Conservation (phyloP, 2,888 invertebrate genomes). For the Caenorhabditis sp. region DNA sequence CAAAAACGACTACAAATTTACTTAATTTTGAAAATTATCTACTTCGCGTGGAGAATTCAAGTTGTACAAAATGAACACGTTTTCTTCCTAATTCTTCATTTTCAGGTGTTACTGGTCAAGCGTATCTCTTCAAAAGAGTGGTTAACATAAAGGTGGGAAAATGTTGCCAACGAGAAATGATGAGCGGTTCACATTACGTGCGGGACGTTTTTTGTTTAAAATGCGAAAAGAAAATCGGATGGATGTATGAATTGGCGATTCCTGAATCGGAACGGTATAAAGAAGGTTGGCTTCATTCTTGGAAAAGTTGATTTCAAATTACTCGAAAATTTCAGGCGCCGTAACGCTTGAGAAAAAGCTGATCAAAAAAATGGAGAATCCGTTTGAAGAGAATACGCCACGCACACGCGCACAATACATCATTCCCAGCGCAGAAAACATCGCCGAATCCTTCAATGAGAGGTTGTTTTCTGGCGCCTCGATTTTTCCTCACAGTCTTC, state of each 20-base stretch:
- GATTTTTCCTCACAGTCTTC: too few relatives aligned
- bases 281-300: conserved; percentile 51
- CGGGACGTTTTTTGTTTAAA: conserved; percentile 24
- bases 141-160: too few relatives aligned
- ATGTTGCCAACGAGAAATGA: conserved; percentile 84
- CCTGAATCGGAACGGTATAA: conserved; percentile 88
- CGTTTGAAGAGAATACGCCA: not conserved
- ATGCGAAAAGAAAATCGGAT: conserved; percentile 68
- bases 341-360: conserved; percentile 42
- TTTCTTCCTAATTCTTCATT: conserved; percentile 72
- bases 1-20: too few relatives aligned
- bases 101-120: conserved; percentile 95
- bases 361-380: not conserved
- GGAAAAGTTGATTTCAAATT: not conserved
- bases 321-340: conserved; percentile 30
- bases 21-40: too few relatives aligned
- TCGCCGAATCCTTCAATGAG: too few relatives aligned
- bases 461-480: too few relatives aligned
- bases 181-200: conserved; percentile 80
- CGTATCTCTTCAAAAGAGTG: conserved; percentile 91
- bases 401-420: too few relatives aligned
- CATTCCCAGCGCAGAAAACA: not conserved
- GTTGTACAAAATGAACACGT: too few relatives aligned
- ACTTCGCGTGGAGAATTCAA: too few relatives aligned
- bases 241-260: conserved; percentile 97